Evolutionary conservation across 1,140 invertebrate genomes (phyloP).

Genomic region (Dysdera silvatica): DNA sequence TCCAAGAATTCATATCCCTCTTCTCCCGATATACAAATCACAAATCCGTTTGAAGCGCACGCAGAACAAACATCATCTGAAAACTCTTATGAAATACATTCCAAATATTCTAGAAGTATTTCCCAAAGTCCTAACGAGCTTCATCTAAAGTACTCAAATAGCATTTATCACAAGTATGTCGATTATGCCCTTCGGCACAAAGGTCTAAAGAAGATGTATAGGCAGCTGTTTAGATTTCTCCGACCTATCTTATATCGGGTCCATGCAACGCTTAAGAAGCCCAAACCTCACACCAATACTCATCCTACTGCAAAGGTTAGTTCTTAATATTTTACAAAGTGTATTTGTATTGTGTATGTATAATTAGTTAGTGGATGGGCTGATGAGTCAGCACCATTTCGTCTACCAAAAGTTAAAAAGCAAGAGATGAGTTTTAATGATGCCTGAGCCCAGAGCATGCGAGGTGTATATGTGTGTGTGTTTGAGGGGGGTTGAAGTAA

Average conservation of each 20-base stretch:
- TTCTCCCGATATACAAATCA: not conserved
- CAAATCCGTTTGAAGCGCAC: not conserved
- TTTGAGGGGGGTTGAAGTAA: too few species aligned
- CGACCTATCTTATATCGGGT: conserved; percentile 43
- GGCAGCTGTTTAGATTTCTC: conserved; percentile 42
- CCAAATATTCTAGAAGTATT: not conserved
- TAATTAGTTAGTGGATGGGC: too few species aligned
- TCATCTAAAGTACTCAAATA: not conserved
- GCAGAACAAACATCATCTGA: too few species aligned
- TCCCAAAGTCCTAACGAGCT: conserved; percentile 1
- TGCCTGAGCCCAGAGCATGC: not conserved
- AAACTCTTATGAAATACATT: too few species aligned
- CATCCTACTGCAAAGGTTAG: not conserved
- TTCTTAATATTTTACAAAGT: too few species aligned
- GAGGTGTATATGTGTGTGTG: not conserved
- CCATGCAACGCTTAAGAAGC: conserved; percentile 42
- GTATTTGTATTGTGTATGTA: too few species aligned
- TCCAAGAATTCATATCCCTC: conserved; percentile 20
- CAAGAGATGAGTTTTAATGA: too few species aligned
- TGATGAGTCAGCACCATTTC: too few species aligned
- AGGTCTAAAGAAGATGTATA: conserved; percentile 61
- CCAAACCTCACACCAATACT: conserved; percentile 17
- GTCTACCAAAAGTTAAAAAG: too few species aligned
- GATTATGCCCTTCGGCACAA: conserved; percentile 77
- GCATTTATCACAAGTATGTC: conserved; percentile 61